Evolutionary conservation across 1,140 invertebrate species (phyloP).

Genomic region (Ylistrum balloti): DNA sequence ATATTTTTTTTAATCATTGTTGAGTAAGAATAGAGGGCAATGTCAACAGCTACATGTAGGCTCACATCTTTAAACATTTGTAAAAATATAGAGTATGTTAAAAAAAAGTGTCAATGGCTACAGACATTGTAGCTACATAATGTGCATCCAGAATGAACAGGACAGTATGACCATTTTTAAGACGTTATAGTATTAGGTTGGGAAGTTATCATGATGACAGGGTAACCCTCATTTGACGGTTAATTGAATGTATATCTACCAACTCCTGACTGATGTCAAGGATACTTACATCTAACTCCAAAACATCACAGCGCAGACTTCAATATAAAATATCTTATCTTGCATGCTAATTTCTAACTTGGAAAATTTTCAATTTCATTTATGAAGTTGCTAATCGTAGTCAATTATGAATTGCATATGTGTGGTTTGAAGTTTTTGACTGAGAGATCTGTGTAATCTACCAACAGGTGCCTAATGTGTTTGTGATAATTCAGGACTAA

Average conservation of each 20-base stretch:
- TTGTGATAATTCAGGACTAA: not conserved
- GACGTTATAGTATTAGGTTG: too few species aligned
- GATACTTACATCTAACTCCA: not conserved
- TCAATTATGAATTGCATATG: conserved; percentile 3
- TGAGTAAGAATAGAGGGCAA: too few species aligned
- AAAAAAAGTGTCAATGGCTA: too few species aligned
- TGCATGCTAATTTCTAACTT: not conserved
- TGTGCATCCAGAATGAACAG: too few species aligned
- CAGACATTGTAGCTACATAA: too few species aligned
- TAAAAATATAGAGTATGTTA: too few species aligned
- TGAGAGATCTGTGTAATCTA: not conserved
- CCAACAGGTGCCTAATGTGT: not conserved
- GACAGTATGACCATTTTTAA: too few species aligned
- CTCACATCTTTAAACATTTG: too few species aligned
- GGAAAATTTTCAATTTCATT: not conserved
- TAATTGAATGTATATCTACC: conserved; percentile 11
- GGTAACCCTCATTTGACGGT: not conserved
- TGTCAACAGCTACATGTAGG: too few species aligned
- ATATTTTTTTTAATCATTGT: too few species aligned
- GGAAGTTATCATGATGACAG: not conserved
- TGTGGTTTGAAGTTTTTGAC: not conserved
- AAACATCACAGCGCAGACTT: not conserved
- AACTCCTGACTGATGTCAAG: not conserved
- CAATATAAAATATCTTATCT: not conserved
- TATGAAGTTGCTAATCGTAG: not conserved